Conservation (phyloP, 1,140 invertebrate species). For the Drosophila auraria region DNA sequence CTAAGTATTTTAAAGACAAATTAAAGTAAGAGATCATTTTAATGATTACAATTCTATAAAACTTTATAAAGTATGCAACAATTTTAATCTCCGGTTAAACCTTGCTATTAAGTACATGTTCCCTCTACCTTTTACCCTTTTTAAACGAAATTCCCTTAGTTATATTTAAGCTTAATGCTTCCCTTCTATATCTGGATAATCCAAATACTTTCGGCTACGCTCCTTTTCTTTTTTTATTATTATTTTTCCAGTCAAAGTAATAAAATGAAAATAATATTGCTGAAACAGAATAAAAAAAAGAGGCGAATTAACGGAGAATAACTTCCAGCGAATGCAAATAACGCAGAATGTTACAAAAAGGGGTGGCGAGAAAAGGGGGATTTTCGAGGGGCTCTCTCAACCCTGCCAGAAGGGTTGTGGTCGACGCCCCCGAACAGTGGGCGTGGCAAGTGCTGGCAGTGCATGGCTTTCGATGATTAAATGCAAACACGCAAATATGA, state of each 20-base stretch:
- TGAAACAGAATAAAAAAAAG: conserved; percentile 3
- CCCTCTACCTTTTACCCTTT: neutral
- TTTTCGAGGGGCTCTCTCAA: neutral
- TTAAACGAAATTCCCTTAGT: too few relatives aligned
- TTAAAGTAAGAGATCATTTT: too few relatives aligned
- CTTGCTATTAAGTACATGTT: too few relatives aligned
- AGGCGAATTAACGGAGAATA: conserved; percentile 30
- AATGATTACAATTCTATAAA: too few relatives aligned
- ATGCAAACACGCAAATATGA: conserved; percentile 84
- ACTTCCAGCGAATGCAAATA: conserved; percentile 76
- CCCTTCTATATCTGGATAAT: conserved; percentile 14
- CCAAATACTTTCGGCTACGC: conserved; percentile 23
- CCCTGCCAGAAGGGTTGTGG: conserved; percentile 13
- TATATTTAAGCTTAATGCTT: neutral
- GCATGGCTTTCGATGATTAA: conserved; percentile 82
- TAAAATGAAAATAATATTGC: conserved; percentile 68
- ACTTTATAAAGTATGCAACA: too few relatives aligned
- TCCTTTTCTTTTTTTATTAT: conserved; percentile 3
- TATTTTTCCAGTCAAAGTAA: conserved; percentile 14
- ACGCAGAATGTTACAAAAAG: conserved; percentile 32
- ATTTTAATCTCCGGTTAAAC: too few relatives aligned
- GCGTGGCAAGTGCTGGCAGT: conserved; percentile 55
- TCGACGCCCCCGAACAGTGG: conserved; percentile 23
- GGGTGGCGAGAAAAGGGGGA: neutral
- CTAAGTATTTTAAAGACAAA: too few relatives aligned